Evolutionary conservation across 2,113 vertebrate species (phyloP), one percentile per base, ranked within the genome.

Genomic region (Calidris pugnax): DNA sequence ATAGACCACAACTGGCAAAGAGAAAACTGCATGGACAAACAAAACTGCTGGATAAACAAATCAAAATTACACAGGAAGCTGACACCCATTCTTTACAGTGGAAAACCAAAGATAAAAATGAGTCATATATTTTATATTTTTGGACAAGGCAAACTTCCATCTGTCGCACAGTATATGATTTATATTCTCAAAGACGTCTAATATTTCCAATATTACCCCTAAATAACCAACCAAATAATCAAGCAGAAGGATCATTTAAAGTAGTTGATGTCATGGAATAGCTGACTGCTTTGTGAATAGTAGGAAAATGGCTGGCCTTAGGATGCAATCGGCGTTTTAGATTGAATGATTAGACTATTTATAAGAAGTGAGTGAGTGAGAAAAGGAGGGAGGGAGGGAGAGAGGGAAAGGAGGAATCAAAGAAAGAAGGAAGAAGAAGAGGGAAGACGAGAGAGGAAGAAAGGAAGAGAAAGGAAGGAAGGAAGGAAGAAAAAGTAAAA

Each of bases 1-100:
- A 99, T 97, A 98, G 97, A 98, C 98, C 98, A 87, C 98, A 98
- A 96, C 92, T 97, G 96, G 98, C 77, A 98, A 96, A 97, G 90
- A 98, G 95, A 98, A 98, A 98, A 98, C 97, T 98, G 98, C 98
- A 97, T 59, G 89, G 95, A 98, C 98, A 98, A 98, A 98, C 97
- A 99, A 98, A 98, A 99, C 97, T 98, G 98, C 98, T 98, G 98
- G 97, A 98, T 98, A 99, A 99, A 99, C 98, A 99, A 98, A 98
- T 98, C 97, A 91, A 97, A 98, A 98, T 98, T 98, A 97, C 86
- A 98, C 98, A 98, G 98, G 98, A 99, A 98, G 98, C 97, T 96
- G 97, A 97, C 94, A 98, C 96, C 96, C 93, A 97, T 96, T 98
- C 97, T 98, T 97, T 95, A 97, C 97, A 98, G 98, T 97, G 97